A percentile compares a stretch with the other conserved stretches of the same genome.
Evolutionary conservation across 2,888 invertebrate species (phyloP).

Genomic region (Galeopsomyia nigrocyanea): DNA sequence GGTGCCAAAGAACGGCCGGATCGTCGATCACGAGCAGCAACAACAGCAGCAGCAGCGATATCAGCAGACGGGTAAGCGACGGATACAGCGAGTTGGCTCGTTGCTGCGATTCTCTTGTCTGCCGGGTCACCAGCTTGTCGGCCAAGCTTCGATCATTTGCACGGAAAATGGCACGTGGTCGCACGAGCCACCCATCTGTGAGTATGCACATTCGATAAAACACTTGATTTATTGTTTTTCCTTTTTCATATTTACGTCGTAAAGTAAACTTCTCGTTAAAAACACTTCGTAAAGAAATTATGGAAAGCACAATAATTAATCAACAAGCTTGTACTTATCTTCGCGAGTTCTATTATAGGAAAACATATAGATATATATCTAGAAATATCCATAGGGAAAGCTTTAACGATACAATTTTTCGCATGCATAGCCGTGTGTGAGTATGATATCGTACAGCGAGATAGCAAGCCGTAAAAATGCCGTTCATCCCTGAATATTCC

Average conservation of each 20-base stretch:
- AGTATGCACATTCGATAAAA: conserved; percentile 58
- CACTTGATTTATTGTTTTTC: too few relatives aligned
- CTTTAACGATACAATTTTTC: too few relatives aligned
- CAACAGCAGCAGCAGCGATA: conserved; percentile 51
- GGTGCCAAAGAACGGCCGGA: conserved; percentile 79
- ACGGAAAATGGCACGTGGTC: conserved; percentile 92
- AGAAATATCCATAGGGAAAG: too few relatives aligned
- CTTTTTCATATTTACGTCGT: too few relatives aligned
- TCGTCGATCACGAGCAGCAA: conserved; percentile 69
- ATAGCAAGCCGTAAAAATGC: conserved; percentile 4
- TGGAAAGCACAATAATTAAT: too few relatives aligned
- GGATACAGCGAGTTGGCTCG: conserved; percentile 82
- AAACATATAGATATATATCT: too few relatives aligned
- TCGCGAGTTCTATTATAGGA: too few relatives aligned
- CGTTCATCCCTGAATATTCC: conserved; percentile 16
- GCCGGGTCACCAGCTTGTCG: conserved; percentile 77
- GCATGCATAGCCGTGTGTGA: too few relatives aligned
- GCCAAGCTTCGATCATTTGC: conserved; percentile 87
- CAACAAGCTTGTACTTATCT: too few relatives aligned
- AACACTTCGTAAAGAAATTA: too few relatives aligned
- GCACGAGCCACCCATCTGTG: conserved; percentile 86
- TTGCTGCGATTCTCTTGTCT: conserved; percentile 84
- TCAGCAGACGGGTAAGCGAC: conserved; percentile 64
- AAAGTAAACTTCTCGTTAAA: too few relatives aligned
- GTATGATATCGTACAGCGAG: too few relatives aligned